Base-by-base conservation (phyloP, 2,888 invertebrate species). In the Phragmatobia fuliginosa region DNA sequence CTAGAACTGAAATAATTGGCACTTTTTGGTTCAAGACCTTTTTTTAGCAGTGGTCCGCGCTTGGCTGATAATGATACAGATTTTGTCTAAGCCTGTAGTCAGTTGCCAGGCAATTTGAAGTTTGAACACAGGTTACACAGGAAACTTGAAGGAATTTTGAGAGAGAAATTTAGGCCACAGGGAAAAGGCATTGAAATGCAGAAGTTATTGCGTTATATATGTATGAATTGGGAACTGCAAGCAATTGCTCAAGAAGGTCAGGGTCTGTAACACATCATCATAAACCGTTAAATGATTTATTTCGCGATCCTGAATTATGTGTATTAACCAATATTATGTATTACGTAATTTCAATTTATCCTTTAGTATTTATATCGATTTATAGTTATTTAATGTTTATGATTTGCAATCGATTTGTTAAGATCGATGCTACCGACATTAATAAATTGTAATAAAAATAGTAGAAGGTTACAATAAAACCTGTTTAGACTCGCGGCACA, bases 401-500 rank as follows among this genome's bases (percentile, higher is more conserved):
- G 16, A 28, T 28, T 56, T 28, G 28, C 16, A 14, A 56, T 28
- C 1, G 14, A 28, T 28, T 16, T n/a, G 33, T 2, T 25, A 33
- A 64, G 16, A 52, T n/a, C 33, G 60, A 68, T 16, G 38, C 36
- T 62, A 38, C 33, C n/a, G 14, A 16, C 10, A 36, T 36, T 38
- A 25, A 28, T 6, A 62, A 49, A 66, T 69, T 41, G 64, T 61
- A 25, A 5, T 56, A 16, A 28, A 56, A 56, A 56, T 56, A 56
- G 56, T 56, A 56, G 58, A 66, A 65, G 66, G 68, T 67, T 73
- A 72, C 65, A 70, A 60, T 65, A 72, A 79, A 86, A 84, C 84
- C 84, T 66, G 85, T 86, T 86, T 81, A 67, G 74, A 79, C 83
- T 79, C 70, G 81, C 72, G 67, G 66, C 75, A 72, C 74, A 73